Evolutionary conservation across 2,113 vertebrate species (phyloP), one percentile per base, ranked within the genome.

Genomic region (Campylomormyrus tamandua): DNA sequence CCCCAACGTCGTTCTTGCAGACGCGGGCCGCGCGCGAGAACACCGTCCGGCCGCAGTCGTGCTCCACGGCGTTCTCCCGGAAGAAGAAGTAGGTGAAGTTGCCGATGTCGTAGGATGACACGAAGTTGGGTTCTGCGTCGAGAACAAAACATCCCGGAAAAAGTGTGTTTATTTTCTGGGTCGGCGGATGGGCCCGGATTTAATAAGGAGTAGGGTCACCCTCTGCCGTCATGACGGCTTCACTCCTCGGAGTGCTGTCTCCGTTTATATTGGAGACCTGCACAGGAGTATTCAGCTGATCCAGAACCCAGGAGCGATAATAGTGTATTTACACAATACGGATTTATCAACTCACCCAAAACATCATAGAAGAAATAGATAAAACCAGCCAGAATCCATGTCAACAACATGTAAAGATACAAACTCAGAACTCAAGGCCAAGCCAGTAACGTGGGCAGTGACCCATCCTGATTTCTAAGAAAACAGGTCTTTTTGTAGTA

Each of bases 1-100:
- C 98, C 0, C 98, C 98, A 2, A 99, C 95, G 84, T 99, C 98
- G 0, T 99, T 99, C 94, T 98, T 98, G 90, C 98, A 99, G n/a
- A 99, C 96, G 0, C 98, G 96, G 1, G 98, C 97, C 52, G 97
- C 97, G 5, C 98, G 96, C 42, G 98, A 99, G 94, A 98, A 98
- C 88, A 98, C 97, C 0, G 96, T 97, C 92, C 97, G 97, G 49
- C 98, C 98, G 52, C 98, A 99, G 92, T 99, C 98, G 0, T 99
- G 97, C 83, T 99, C 98, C 48, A 99, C 97, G 0, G 98, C 98
- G 0, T 97, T 98, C 91, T 99, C 98, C 53, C 98, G 96, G 93
- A 99, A 96, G 93, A 99, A 99, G 94, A 99, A 98, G 93, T 99
- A 99, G 48, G 97, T 97, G 90, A 99, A 99, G 3, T 96, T 98